Evolutionary conservation across 1,140 invertebrate species (phyloP).

Genomic region (Diorhabda sublineata): DNA sequence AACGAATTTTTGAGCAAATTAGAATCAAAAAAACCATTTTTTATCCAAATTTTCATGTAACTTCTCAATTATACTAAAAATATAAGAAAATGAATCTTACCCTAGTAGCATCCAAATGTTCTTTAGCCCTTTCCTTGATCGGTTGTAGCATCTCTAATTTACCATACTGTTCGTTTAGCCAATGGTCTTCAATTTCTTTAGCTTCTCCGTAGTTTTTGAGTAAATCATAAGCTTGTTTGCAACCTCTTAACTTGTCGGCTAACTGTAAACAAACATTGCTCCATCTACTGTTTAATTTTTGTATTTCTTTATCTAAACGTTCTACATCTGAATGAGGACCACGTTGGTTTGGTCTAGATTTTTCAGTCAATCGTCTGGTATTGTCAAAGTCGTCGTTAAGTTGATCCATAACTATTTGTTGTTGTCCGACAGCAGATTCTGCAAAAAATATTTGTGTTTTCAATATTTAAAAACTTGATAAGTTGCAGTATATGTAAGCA

Average conservation of each 20-base stretch:
- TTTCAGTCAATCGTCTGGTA: slow-evolving; percentile 79
- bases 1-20: no score
- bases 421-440: slow-evolving; percentile 75
- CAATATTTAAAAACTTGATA: no score
- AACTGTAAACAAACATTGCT: slow-evolving; percentile 86
- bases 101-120: slow-evolving; percentile 73
- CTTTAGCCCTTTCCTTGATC: slow-evolving; percentile 65
- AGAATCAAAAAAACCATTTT: no score
- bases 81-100: slow-evolving; percentile 50
- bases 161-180: slow-evolving; percentile 75
- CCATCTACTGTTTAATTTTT: slow-evolving; percentile 83
- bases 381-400: slow-evolving; percentile 86
- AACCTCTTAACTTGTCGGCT: slow-evolving; percentile 82
- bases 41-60: no score
- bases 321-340: slow-evolving; percentile 82
- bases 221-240: slow-evolving; percentile 79
- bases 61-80: no score
- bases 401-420: slow-evolving; percentile 83
- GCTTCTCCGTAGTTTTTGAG: slow-evolving; percentile 83
- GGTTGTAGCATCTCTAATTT: slow-evolving; percentile 69
- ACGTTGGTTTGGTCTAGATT: slow-evolving; percentile 67
- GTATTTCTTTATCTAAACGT: slow-evolving; percentile 87
- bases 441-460: neutral
- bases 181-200: slow-evolving; percentile 80
- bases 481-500: no score